A percentile compares a stretch with the other conserved stretches of the same genome.
Conservation (phyloP, 37 sponge, comb jelly and placozoan species). For the Dysidea cf. avara region DNA sequence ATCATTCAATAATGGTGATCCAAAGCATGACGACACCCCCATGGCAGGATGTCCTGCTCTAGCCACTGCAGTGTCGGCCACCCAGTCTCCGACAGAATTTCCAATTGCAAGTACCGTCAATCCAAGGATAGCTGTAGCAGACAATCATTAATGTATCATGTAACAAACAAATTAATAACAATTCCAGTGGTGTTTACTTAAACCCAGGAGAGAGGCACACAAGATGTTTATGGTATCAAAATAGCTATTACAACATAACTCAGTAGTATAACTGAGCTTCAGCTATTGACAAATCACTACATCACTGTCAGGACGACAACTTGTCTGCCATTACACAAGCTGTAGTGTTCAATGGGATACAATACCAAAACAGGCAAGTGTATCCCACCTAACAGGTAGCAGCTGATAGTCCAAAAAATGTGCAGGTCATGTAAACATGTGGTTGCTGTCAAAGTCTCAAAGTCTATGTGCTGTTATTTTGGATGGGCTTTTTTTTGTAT, state of each 20-base stretch:
- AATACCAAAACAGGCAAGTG: too few relatives aligned
- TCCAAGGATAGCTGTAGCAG: slow-evolving; percentile 89
- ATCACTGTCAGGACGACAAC: too few relatives aligned
- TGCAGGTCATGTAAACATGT: too few relatives aligned
- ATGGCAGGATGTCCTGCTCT: slow-evolving; percentile 82
- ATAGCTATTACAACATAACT: not conserved
- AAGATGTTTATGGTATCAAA: not conserved
- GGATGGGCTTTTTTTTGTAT: too few relatives aligned
- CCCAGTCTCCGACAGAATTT: slow-evolving; percentile 92
- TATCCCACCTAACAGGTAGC: too few relatives aligned
- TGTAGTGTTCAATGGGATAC: too few relatives aligned
- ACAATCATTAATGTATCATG: not conserved
- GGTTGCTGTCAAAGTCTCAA: too few relatives aligned
- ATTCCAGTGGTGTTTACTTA: not conserved
- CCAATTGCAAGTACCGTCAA: slow-evolving; percentile 90
- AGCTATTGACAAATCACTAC: too few relatives aligned
- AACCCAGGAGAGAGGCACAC: not conserved
- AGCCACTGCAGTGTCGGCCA: slow-evolving; percentile 88
- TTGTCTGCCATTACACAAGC: too few relatives aligned
- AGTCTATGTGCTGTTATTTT: too few relatives aligned
- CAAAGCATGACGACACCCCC: slow-evolving; percentile 90
- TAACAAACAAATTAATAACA: not conserved
- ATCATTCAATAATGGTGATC: slow-evolving; percentile 90
- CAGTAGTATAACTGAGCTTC: not conserved
- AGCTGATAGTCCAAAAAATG: too few relatives aligned